These are phyloP conservation scores for Myiotriccus ornatus DNA, from an alignment of 2,797 vertebrate genomes.

Conservation along the genomic window DNA sequence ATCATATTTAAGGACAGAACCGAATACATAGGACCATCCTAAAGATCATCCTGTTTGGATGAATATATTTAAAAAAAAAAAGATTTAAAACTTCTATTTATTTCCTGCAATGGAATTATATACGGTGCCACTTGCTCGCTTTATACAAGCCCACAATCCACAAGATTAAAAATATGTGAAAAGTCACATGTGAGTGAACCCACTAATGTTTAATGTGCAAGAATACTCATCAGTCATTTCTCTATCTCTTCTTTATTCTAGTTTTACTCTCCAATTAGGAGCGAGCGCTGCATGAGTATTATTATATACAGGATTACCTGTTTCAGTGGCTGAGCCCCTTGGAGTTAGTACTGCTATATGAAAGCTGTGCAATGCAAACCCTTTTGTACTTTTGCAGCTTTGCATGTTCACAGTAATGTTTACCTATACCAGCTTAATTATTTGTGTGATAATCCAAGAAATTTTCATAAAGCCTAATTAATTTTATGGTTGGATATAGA, in stretches of 20 bases:
- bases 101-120: background rate
- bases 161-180: constrained; percentile 39
- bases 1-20: background rate
- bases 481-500: background rate
- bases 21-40: background rate
- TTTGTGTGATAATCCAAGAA: background rate
- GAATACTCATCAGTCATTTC: background rate
- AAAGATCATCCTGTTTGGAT: background rate
- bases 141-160: constrained; percentile 2
- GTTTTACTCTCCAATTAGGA: background rate
- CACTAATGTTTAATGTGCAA: background rate
- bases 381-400: background rate
- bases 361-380: background rate
- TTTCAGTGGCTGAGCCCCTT: background rate
- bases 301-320: background rate
- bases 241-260: background rate
- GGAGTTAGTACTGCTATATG: background rate
- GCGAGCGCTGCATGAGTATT: background rate
- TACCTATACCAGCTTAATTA: background rate
- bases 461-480: background rate
- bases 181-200: constrained; percentile 20
- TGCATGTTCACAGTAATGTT: background rate
- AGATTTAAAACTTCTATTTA: background rate
- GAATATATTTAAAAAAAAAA: background rate
- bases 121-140: background rate